Evolutionary conservation across 1,140 invertebrate genomes (phyloP).

Genomic region (Elymnias hypermnestra): DNA sequence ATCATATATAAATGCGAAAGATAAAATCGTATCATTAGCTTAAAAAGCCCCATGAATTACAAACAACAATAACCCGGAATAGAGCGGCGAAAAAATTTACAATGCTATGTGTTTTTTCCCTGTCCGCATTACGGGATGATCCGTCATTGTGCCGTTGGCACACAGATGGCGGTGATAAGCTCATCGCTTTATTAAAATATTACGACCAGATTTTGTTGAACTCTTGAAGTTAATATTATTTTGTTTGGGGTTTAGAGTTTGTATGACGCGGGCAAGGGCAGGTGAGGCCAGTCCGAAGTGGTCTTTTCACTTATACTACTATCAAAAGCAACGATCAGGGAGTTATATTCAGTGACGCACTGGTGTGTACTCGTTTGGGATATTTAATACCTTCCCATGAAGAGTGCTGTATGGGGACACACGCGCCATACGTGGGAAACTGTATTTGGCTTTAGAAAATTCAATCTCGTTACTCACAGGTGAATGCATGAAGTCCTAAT

Average conservation of each 20-base stretch:
- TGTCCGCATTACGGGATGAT: conserved; percentile 68
- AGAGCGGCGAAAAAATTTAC: conserved; percentile 46
- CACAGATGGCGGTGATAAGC: conserved; percentile 67
- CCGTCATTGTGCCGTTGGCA: conserved; percentile 55
- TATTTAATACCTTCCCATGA: conserved; percentile 72
- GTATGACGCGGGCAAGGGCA: conserved; percentile 20
- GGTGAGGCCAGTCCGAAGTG: conserved; percentile 35
- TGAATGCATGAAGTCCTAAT: background rate
- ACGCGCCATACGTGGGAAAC: conserved; percentile 50
- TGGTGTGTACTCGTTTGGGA: conserved; percentile 52
- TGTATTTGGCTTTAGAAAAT: background rate
- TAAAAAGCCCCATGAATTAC: conserved; percentile 71
- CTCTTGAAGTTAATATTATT: conserved; percentile 23
- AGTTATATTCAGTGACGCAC: conserved; percentile 47
- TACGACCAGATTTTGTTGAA: conserved; percentile 37
- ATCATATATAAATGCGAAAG: conserved; percentile 35
- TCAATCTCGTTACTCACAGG: background rate
- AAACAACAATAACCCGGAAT: conserved; percentile 62
- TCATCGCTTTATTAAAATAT: conserved; percentile 68
- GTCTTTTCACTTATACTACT: conserved; percentile 41
- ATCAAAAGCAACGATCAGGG: conserved; percentile 50
- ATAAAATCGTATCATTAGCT: conserved; percentile 74
- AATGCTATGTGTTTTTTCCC: conserved; percentile 54
- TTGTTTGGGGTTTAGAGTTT: background rate
- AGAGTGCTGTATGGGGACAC: conserved; percentile 38